phyloP scores from a whole-genome alignment of 2,888 invertebrate species.

The Luperina testacea region DNA sequence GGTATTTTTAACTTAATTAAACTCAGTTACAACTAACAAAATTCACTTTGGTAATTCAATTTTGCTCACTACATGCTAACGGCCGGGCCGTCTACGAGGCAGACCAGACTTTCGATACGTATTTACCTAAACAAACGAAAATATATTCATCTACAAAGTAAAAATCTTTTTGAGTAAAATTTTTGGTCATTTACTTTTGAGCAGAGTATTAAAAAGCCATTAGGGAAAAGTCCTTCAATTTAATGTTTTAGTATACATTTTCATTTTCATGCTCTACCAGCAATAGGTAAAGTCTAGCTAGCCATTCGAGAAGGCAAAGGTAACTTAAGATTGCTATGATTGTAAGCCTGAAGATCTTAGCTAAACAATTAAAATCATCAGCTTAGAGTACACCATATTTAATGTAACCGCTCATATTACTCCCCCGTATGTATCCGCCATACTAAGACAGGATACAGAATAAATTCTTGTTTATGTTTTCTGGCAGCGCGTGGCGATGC shows the following conservation, averaged over 20 bases:
- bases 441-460: constrained; percentile 48
- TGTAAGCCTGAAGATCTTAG: neutral
- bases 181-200: constrained; percentile 5
- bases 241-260: neutral
- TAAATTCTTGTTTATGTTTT: constrained; percentile 67
- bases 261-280: neutral
- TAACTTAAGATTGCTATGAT: neutral
- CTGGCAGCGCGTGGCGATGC: constrained; percentile 57
- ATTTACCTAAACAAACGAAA: neutral
- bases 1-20: constrained; percentile 64
- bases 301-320: too few relatives aligned
- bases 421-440: constrained; percentile 26
- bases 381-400: neutral
- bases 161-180: neutral
- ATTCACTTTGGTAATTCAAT: constrained; percentile 53
- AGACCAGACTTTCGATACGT: neutral
- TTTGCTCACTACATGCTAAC: constrained; percentile 37
- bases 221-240: neutral
- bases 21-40: constrained; percentile 52
- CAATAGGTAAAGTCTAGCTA: neutral
- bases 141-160: neutral
- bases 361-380: neutral
- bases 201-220: neutral
- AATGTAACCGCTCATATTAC: neutral
- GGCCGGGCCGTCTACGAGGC: neutral